Percentiles rank a stretch among this genome's conserved stretches.
Conservation (phyloP, 2,888 invertebrate species). For the Prosapia bicincta region DNA sequence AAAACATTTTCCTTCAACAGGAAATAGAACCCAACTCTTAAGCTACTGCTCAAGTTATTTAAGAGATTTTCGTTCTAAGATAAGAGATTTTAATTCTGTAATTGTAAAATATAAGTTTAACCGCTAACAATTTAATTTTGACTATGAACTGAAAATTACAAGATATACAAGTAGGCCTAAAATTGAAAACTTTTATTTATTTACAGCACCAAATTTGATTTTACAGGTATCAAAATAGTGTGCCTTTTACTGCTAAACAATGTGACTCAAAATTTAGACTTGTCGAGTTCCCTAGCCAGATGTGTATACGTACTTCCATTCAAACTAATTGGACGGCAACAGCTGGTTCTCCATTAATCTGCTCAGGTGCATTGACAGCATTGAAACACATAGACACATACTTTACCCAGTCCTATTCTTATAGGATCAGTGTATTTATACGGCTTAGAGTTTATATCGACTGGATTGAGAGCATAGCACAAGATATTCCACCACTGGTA, state of each 20-base stretch:
- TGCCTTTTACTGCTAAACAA: background rate
- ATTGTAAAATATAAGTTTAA: too few species aligned
- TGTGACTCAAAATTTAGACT: background rate
- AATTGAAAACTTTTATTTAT: too few species aligned
- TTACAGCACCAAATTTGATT: too few species aligned
- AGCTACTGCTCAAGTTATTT: too few species aligned
- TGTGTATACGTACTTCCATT: background rate
- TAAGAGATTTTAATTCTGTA: too few species aligned
- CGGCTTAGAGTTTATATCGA: background rate
- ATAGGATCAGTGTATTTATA: background rate
- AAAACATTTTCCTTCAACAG: too few species aligned
- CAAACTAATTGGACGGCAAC: background rate
- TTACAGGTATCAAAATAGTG: background rate
- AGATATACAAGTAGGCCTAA: too few species aligned
- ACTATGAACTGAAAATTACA: too few species aligned
- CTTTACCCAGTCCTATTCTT: background rate
- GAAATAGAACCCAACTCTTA: too few species aligned
- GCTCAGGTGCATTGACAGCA: background rate
- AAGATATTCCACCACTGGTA: background rate
- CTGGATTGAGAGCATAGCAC: background rate
- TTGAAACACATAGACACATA: background rate
- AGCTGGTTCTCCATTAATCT: background rate
- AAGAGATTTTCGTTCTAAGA: too few species aligned
- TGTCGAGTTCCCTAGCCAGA: background rate
- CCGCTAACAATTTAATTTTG: too few species aligned